Evolutionary conservation across 1,140 invertebrate species (phyloP).

Genomic region (Platyura marginata): DNA sequence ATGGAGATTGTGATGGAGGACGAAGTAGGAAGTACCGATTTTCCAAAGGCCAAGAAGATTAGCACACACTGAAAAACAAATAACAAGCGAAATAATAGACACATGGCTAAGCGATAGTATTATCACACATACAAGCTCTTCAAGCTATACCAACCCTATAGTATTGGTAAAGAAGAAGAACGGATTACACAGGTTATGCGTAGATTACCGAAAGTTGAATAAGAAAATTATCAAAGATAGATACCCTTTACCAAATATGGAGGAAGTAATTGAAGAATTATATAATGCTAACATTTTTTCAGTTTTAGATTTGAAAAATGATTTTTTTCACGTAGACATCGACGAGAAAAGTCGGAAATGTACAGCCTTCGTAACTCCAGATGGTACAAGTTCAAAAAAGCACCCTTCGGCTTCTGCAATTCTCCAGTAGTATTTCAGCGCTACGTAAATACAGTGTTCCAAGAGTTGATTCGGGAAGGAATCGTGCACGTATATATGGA

Average conservation of each 20-base stretch:
- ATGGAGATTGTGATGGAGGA: slow-evolving; percentile 8
- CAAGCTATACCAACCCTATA: slow-evolving; percentile 10
- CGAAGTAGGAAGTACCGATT: slow-evolving; percentile 11
- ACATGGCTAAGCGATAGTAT: slow-evolving; percentile 15
- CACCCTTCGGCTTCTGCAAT: slow-evolving; percentile 13
- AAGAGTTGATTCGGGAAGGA: slow-evolving; percentile 1
- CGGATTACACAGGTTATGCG: slow-evolving; percentile 7
- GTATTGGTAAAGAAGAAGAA: slow-evolving; percentile 14
- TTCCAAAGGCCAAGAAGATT: slow-evolving; percentile 13
- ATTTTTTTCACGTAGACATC: slow-evolving; percentile 4
- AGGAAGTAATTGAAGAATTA: slow-evolving; percentile 13
- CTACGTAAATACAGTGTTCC: slow-evolving; percentile 19
- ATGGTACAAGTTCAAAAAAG: slow-evolving; percentile 9
- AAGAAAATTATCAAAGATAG: slow-evolving; percentile 8
- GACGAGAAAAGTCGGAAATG: slow-evolving; percentile 1
- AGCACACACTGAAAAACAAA: slow-evolving; percentile 10
- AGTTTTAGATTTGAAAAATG: too few relatives aligned
- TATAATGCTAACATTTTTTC: too few relatives aligned
- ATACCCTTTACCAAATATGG: slow-evolving; percentile 14
- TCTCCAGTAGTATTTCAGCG: slow-evolving; percentile 18
- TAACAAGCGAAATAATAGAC: slow-evolving; percentile 13
- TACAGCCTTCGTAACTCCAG: slow-evolving; percentile 4
- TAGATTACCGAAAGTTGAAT: too few relatives aligned
- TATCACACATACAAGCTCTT: slow-evolving; percentile 12
- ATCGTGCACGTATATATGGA: slow-evolving; percentile 11